These are phyloP conservation scores for Upupa epops DNA, from an alignment of 2,113 vertebrate species.

Conservation along the genomic window DNA sequence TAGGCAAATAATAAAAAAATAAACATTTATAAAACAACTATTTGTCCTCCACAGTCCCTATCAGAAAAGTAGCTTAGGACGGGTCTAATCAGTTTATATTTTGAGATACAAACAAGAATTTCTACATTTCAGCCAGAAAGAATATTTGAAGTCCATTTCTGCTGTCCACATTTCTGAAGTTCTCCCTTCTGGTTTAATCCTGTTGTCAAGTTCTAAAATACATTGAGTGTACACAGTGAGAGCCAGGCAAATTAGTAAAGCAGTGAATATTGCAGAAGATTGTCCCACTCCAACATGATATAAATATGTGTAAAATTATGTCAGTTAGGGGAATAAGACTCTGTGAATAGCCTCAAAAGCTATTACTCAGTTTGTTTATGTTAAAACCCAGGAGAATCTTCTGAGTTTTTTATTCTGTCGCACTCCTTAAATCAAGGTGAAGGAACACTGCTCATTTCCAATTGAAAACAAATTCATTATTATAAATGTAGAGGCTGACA, in stretches of 20 bases:
- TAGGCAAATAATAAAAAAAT: not conserved
- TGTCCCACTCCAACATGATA: not conserved
- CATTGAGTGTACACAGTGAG: not conserved
- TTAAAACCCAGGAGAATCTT: not conserved
- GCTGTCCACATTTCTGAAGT: not conserved
- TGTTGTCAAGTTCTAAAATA: not conserved
- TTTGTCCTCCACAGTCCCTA: not conserved
- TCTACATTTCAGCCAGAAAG: not conserved
- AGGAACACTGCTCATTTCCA: not conserved
- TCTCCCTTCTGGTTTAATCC: not conserved
- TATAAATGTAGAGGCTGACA: not conserved
- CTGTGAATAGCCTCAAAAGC: not conserved
- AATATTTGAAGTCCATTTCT: no score
- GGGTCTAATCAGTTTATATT: not conserved
- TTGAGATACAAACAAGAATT: not conserved
- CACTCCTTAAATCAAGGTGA: not conserved
- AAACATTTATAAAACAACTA: not conserved
- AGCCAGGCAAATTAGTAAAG: not conserved
- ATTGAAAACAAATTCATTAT: conserved; percentile 2
- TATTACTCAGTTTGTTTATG: not conserved
- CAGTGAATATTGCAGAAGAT: not conserved
- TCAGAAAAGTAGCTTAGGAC: not conserved
- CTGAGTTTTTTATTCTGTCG: not conserved
- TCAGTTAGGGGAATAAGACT: not conserved
- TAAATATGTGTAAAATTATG: not conserved